Percentiles rank a stretch among this genome's conserved stretches.
Evolutionary conservation across 1,140 invertebrate genomes (phyloP).

Genomic region (Ostrea edulis): DNA sequence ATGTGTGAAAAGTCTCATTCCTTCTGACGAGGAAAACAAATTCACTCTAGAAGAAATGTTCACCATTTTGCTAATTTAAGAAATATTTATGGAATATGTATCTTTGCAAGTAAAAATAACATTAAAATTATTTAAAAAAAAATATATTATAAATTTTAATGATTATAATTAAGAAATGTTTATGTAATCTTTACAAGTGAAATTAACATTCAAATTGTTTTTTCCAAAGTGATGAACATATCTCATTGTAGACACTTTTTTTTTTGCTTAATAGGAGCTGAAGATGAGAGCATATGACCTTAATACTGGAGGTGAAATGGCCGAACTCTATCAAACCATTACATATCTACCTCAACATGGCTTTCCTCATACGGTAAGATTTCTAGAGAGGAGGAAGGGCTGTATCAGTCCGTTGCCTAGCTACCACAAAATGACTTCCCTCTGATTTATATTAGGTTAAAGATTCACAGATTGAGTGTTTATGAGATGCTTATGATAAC

Average conservation of each 20-base stretch:
- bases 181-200: too few species aligned
- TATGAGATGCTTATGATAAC: neutral
- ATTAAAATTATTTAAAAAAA: neutral
- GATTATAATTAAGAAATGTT: too few species aligned
- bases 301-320: conserved; percentile 58
- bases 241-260: neutral
- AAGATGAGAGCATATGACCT: conserved; percentile 66
- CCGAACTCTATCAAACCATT: conserved; percentile 67
- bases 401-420: neutral
- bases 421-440: neutral
- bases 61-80: too few species aligned
- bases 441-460: too few species aligned
- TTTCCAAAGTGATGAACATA: neutral
- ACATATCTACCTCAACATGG: conserved; percentile 66
- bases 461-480: too few species aligned
- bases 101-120: too few species aligned
- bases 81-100: too few species aligned
- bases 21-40: too few species aligned
- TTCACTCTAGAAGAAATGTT: too few species aligned
- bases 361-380: conserved; percentile 64
- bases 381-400: too few species aligned
- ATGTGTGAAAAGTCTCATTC: too few species aligned
- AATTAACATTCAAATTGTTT: neutral
- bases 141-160: too few species aligned
- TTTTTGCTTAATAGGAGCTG: conserved; percentile 55